Conservation (phyloP, 2,113 vertebrate genomes). For the Scophthalmus maximus region DNA sequence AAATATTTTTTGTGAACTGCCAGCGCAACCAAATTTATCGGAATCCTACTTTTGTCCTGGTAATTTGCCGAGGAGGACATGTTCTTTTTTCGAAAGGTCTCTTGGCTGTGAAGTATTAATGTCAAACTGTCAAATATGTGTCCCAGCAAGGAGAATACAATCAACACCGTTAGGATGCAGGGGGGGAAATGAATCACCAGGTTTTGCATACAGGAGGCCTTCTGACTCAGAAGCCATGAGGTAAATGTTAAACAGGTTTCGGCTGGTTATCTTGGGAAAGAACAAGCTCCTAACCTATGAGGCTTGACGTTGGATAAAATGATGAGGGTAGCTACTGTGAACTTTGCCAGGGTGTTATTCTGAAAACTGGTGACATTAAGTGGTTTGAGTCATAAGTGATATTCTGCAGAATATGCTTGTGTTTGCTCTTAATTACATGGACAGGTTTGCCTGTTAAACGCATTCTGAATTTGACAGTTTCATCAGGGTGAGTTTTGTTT, state of each 20-base stretch:
- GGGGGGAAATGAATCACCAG: conserved; percentile 58
- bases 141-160: conserved; percentile 43
- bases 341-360: conserved; percentile 41
- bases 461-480: conserved; percentile 27
- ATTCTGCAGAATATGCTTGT: conserved; percentile 15
- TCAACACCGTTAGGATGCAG: conserved; percentile 53
- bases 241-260: conserved; percentile 55
- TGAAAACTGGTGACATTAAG: conserved; percentile 49
- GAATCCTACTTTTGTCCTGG: conserved; percentile 16
- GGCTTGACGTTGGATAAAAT: conserved; percentile 53
- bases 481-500: conserved; percentile 15
- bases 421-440: conserved; percentile 30
- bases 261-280: conserved; percentile 60
- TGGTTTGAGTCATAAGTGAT: conserved; percentile 11
- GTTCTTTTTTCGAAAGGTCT: conserved; percentile 17
- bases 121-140: conserved; percentile 21
- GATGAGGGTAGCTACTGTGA: conserved; percentile 39
- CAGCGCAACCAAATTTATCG: too few species aligned
- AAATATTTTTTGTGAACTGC: too few species aligned
- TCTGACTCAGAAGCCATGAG: conserved; percentile 63
- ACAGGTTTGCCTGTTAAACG: conserved; percentile 46
- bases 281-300: conserved; percentile 57
- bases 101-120: background rate
- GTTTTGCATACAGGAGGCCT: conserved; percentile 56
- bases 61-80: background rate